Percentiles rank a stretch among this genome's conserved stretches.
Conservation (phyloP, 2,888 invertebrate species). For the Encarsia formosa region DNA sequence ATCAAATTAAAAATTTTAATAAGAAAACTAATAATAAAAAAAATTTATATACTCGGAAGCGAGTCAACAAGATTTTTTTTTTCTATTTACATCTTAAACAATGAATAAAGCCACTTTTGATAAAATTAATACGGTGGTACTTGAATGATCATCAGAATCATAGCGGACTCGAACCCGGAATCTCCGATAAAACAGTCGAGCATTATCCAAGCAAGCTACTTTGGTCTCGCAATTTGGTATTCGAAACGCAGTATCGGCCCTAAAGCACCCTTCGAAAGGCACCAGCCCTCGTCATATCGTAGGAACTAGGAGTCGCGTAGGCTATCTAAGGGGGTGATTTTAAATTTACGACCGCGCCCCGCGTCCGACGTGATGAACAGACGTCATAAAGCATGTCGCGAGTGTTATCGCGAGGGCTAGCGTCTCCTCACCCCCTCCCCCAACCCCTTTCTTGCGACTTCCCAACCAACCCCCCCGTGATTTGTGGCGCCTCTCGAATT, state of each 20-base stretch:
- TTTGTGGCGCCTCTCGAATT: slow-evolving; percentile 46
- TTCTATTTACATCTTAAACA: too few species aligned
- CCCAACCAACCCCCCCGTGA: slow-evolving; percentile 35
- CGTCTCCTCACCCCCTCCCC: slow-evolving; percentile 20
- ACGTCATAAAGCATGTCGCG: slow-evolving; percentile 53
- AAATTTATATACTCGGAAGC: neutral
- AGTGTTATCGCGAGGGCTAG: slow-evolving; percentile 35
- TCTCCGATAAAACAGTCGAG: too few species aligned
- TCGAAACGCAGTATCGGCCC: too few species aligned
- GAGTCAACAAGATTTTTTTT: neutral
- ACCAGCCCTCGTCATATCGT: slow-evolving; percentile 25
- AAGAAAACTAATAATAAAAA: too few species aligned
- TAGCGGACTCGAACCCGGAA: too few species aligned
- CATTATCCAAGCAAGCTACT: too few species aligned
- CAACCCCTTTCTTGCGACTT: slow-evolving; percentile 26
- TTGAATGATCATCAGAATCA: too few species aligned
- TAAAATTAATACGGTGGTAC: too few species aligned
- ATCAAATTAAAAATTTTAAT: too few species aligned
- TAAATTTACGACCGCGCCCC: slow-evolving; percentile 52
- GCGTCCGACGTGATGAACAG: slow-evolving; percentile 54
- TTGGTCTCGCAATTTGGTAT: too few species aligned
- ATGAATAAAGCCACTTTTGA: too few species aligned
- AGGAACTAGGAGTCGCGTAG: slow-evolving; percentile 17
- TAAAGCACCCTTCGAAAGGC: too few species aligned
- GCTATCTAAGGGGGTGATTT: slow-evolving; percentile 50